These are phyloP conservation scores for Diploptera punctata DNA, from an alignment of 2,888 invertebrate genomes.

Conservation along the genomic window DNA sequence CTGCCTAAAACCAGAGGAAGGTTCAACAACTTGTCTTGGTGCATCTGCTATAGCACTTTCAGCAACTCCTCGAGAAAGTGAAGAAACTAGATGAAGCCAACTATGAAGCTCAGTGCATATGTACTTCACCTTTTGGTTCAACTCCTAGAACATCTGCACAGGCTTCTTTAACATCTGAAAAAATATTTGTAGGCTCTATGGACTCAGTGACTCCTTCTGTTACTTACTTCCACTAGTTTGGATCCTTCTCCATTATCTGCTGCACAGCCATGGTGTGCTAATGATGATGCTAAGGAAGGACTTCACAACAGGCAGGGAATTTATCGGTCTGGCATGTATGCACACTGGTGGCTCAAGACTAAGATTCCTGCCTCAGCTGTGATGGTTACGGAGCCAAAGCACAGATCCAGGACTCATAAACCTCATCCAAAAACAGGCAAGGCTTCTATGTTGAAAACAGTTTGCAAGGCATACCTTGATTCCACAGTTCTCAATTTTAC, in stretches of 20 bases:
- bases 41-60: constrained; percentile 19
- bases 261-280: constrained; percentile 48
- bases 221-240: constrained; percentile 59
- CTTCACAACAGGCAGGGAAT: constrained; percentile 58
- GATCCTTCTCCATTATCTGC: constrained; percentile 54
- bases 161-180: constrained; percentile 64
- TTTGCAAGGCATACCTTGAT: constrained; percentile 9
- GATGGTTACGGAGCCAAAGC: constrained; percentile 27
- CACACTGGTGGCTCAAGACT: constrained; percentile 94
- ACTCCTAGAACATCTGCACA: constrained; percentile 72
- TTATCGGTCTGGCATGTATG: constrained; percentile 85
- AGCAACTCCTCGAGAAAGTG: constrained; percentile 29
- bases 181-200: constrained; percentile 58
- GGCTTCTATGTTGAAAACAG: constrained; percentile 49
- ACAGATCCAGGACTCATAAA: constrained; percentile 47
- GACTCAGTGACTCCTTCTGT: constrained; percentile 61
- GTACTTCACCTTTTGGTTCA: constrained; percentile 75
- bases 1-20: constrained; percentile 5
- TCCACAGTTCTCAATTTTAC: constrained; percentile 5
- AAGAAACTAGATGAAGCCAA: constrained; percentile 55
- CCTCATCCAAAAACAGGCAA: constrained; percentile 60
- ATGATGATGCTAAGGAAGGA: constrained; percentile 33
- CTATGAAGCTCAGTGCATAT: constrained; percentile 73
- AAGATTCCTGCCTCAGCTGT: constrained; percentile 66
- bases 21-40: constrained; percentile 34